Evolutionary conservation across 2,888 invertebrate species (phyloP), one percentile per base, ranked within the genome.

Genomic region (Octodonta nipae): DNA sequence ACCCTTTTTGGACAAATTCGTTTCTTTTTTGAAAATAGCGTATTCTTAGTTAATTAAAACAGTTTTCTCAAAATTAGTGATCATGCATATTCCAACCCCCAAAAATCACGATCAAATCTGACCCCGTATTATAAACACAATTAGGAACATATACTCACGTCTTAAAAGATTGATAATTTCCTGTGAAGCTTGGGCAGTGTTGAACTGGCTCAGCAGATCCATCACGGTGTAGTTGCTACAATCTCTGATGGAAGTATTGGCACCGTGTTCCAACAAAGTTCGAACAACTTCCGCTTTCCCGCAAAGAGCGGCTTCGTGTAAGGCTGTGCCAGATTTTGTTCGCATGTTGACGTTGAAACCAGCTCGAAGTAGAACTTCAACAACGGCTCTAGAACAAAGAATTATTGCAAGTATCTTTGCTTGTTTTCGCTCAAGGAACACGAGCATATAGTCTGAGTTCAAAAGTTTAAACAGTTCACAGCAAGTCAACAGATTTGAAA

Each of bases 221-320:
- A 85, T 69, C 2, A 89, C 91, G 4, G 89, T 92, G 56, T 80
- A 78, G 35, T 81, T 79, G 41, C 78, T 73, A 5, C 73, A 70
- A 56, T 95, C 87, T 13, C 77, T 73, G 26, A 85, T 79, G 38
- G 74, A 72, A 25, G 87, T 67, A 58, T 91, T 84, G 12, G 85
- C 84, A 1, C 87, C 88, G 45, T 77, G 72, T 40, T 81, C 78
- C 10, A 93, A 65, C 17, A 92, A 68, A 0, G 83, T 73, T 32
- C 80, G 70, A 13, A 88, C 89, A 11, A 91, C 88, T 36, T 85
- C 81, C 44, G 83, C 78, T 61, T 91, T 89, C 11, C 91, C 91
- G 58, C 81, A 89, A 13, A 88, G 71, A 0, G 89, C 89, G 0
- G 93, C 92, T 58, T 92, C 91, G 65, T 93, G 93, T 39, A 95